These are phyloP conservation scores for Drosophila cyrtoloma DNA, from an alignment of 2,888 invertebrate species.

Conservation along the genomic window DNA sequence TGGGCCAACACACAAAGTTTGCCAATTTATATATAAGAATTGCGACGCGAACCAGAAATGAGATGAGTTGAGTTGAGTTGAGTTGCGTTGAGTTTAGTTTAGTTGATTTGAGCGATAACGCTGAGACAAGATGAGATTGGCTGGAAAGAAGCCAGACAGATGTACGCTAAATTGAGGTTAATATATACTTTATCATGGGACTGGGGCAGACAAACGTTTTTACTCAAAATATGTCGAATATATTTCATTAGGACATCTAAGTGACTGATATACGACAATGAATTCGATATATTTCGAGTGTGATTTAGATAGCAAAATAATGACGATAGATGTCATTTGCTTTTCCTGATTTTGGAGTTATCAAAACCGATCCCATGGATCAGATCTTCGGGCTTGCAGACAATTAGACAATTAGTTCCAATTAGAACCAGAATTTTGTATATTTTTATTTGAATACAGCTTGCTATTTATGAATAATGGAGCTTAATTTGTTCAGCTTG, in stretches of 20 bases:
- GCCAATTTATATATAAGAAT: constrained; percentile 53
- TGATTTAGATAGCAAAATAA: too few species aligned
- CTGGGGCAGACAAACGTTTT: not conserved
- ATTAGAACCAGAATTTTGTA: not conserved
- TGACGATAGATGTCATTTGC: too few species aligned
- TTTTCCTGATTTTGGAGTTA: too few species aligned
- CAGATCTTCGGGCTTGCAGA: not conserved
- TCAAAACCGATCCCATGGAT: not conserved
- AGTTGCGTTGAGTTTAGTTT: constrained; percentile 3
- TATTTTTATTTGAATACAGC: not conserved
- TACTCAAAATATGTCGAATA: not conserved
- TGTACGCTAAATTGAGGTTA: constrained; percentile 40
- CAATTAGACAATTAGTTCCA: not conserved
- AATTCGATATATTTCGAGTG: not conserved
- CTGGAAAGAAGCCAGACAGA: constrained; percentile 37
- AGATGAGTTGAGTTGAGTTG: constrained; percentile 17
- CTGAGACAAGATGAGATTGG: constrained; percentile 12
- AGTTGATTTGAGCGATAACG: constrained; percentile 31
- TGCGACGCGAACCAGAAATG: constrained; percentile 32
- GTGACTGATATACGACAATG: not conserved
- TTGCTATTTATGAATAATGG: not conserved
- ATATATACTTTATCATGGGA: constrained; percentile 22
- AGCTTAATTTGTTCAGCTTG: not conserved
- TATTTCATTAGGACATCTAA: not conserved
- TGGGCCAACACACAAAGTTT: constrained; percentile 63